Evolutionary conservation across 2,797 vertebrate genomes (phyloP).

Genomic region (Anguilla anguilla): DNA sequence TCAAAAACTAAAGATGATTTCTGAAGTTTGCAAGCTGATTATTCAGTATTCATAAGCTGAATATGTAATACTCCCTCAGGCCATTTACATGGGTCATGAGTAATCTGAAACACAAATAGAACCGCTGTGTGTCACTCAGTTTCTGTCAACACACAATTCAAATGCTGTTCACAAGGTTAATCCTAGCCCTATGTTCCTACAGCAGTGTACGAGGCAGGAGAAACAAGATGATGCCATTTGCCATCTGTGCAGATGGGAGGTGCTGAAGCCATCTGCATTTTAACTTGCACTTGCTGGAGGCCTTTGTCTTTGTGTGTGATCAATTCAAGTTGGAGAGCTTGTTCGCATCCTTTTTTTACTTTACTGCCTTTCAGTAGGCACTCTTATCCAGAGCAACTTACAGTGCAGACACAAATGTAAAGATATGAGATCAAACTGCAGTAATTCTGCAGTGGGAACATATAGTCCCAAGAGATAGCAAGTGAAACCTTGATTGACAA

Average conservation of each 20-base stretch:
- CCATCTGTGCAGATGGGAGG: background rate
- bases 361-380: background rate
- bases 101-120: constrained; percentile 12
- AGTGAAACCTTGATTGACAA: background rate
- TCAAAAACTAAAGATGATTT: background rate
- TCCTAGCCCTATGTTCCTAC: background rate
- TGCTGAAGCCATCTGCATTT: constrained; percentile 18
- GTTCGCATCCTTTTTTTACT: background rate
- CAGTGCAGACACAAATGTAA: background rate
- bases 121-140: background rate
- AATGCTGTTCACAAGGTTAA: background rate
- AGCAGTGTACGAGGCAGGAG: background rate
- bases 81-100: constrained; percentile 25
- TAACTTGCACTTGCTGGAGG: background rate
- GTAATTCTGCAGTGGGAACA: background rate
- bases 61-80: constrained; percentile 24
- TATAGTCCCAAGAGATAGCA: background rate
- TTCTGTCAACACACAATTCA: background rate
- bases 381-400: background rate
- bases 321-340: background rate
- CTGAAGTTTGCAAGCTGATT: background rate
- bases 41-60: constrained; percentile 34
- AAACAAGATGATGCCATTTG: background rate
- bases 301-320: background rate
- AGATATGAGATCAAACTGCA: background rate